Evolutionary conservation across 2,113 vertebrate genomes (phyloP).

Genomic region (Xiphophorus couchianus): DNA sequence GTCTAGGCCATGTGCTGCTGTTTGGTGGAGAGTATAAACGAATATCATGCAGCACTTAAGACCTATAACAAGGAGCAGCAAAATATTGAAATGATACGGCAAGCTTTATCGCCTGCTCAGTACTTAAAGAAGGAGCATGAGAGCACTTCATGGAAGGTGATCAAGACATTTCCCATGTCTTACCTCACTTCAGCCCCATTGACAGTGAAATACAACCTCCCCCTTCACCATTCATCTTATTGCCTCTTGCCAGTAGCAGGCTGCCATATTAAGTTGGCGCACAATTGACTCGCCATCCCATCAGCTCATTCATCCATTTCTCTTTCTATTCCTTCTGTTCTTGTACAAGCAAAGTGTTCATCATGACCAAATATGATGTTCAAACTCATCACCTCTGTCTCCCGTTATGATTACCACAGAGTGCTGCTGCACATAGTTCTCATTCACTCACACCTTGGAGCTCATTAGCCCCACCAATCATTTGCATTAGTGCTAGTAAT

Average conservation of each 20-base stretch:
- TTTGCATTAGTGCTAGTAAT: conserved; percentile 72
- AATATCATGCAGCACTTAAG: conserved; percentile 17
- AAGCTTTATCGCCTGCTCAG: conserved; percentile 23
- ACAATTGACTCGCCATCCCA: conserved; percentile 57
- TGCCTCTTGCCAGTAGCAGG: conserved; percentile 43
- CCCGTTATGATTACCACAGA: conserved; percentile 55
- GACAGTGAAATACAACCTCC: conserved; percentile 52
- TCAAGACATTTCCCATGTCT: conserved; percentile 55
- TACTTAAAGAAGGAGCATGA: conserved; percentile 10
- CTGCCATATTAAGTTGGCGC: conserved; percentile 47
- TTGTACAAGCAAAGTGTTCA: conserved; percentile 58
- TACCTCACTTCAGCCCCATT: conserved; percentile 43
- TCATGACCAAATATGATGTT: conserved; percentile 48
- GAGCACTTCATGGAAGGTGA: conserved; percentile 32
- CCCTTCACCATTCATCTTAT: conserved; percentile 37
- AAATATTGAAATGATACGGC: conserved; percentile 19
- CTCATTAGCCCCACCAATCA: conserved; percentile 73
- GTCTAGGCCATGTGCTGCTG: not conserved
- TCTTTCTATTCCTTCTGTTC: conserved; percentile 48
- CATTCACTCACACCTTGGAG: conserved; percentile 54
- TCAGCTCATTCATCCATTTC: conserved; percentile 55
- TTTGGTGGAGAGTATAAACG: conserved; percentile 13
- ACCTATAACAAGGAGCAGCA: conserved; percentile 23
- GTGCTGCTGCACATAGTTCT: conserved; percentile 45
- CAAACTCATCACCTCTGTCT: conserved; percentile 58